A percentile compares a stretch with the other conserved stretches of the same genome.
Evolutionary conservation across 2,888 invertebrate species (phyloP).

Genomic region (Caenorhabditis sp.): DNA sequence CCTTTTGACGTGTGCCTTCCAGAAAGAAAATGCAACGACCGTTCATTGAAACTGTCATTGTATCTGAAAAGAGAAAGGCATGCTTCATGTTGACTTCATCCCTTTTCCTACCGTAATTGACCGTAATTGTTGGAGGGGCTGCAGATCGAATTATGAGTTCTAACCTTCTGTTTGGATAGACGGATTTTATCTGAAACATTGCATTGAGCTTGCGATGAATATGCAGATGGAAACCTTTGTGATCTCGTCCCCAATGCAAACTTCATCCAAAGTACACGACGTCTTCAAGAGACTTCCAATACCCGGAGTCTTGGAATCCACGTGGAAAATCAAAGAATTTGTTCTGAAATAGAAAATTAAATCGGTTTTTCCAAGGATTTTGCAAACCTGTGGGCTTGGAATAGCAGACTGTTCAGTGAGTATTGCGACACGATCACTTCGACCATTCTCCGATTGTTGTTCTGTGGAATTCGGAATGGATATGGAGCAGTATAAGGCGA

Average conservation of each 20-base stretch:
- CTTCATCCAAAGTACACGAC: conserved; percentile 72
- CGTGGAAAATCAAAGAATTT: conserved; percentile 75
- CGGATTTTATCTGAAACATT: conserved; percentile 64
- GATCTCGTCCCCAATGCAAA: conserved; percentile 73
- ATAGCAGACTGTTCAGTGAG: conserved; percentile 71
- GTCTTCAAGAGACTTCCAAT: conserved; percentile 73
- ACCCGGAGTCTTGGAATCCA: conserved; percentile 72
- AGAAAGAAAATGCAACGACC: conserved; percentile 71
- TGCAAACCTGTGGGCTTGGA: conserved; percentile 71
- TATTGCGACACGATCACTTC: conserved; percentile 73
- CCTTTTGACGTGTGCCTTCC: conserved; percentile 72
- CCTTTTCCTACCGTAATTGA: conserved; percentile 52
- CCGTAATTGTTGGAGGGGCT: conserved; percentile 62
- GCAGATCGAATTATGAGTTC: conserved; percentile 73
- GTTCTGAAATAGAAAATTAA: conserved; percentile 59
- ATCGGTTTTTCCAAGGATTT: background rate
- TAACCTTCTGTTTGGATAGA: conserved; percentile 68
- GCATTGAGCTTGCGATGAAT: too few species aligned
- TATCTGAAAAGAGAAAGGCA: conserved; percentile 63
- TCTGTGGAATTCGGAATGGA: conserved; percentile 72
- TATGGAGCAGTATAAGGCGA: conserved; percentile 69
- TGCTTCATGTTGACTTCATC: too few species aligned
- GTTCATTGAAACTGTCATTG: conserved; percentile 51
- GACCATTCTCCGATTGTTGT: conserved; percentile 65
- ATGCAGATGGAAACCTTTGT: too few species aligned